Evolutionary conservation across 2,797 vertebrate species (phyloP), one percentile per base, ranked within the genome.

Genomic region (Tangara arthus): DNA sequence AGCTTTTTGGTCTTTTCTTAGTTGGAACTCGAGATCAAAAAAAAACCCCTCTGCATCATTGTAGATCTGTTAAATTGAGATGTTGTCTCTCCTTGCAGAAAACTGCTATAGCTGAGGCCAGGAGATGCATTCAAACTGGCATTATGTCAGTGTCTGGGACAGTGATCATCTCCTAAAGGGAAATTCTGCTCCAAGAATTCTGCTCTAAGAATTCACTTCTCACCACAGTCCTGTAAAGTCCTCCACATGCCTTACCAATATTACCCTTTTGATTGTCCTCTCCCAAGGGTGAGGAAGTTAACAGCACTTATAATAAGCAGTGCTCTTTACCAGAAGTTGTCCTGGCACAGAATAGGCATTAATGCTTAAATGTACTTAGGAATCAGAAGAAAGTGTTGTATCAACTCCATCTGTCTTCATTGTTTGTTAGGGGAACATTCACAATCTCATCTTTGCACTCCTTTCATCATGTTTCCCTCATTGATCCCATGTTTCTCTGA

Each of bases 401-500:
- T 68, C 64, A 87, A 39, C 39, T 85, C 63, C 53, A 64, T 37
- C 56, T 46, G 8, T 50, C 22, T 93, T 64, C 32, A 2, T 7
- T 79, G 39, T 73, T 95, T 71, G 39, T 75, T 78, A 60, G 41
- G 30, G n/a, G 15, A 94, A 42, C 12, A 23, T 19, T 34, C 26
- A 52, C 57, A 71, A 55, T 73, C 73, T 92, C 34, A 35, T 89
- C 75, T 94, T 80, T 72, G 15, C 10, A 2, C 13, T 91, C 20
- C 69, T 95, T 95, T 95, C 76, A 81, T 93, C 82, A 34, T 52
- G 0, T 79, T 94, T 83, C 60, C 46, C 35, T 94, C 80, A 88
- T 55, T 76, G 77, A 96, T 92, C 59, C 63, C 56, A 26, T 63
- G 39, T 82, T 94, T 70, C 70, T 93, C 91, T 15, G 18, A 35